Evolutionary conservation across 2,888 invertebrate genomes (phyloP).

Genomic region (Limnephilus rhombicus): DNA sequence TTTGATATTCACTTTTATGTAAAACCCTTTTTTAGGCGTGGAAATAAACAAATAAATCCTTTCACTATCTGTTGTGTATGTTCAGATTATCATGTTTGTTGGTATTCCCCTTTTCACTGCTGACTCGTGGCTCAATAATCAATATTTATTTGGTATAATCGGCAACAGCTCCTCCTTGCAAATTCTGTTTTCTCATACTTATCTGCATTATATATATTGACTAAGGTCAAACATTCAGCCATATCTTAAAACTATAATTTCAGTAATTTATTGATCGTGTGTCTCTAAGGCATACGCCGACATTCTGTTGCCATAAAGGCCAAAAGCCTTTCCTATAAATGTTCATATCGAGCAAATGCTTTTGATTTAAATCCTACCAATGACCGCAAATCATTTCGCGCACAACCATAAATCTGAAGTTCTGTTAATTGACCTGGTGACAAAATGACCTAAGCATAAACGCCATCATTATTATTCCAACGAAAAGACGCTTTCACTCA

Average conservation of each 20-base stretch:
- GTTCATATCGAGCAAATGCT: background rate
- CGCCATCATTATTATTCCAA: background rate
- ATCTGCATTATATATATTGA: background rate
- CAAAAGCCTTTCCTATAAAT: background rate
- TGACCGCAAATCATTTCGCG: background rate
- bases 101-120: background rate
- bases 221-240: too few relatives aligned
- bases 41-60: too few relatives aligned
- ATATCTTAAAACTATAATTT: too few relatives aligned
- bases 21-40: too few relatives aligned
- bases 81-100: too few relatives aligned
- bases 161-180: background rate
- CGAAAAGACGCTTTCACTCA: slow-evolving; percentile 4
- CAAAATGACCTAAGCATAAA: background rate
- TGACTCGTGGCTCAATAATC: background rate
- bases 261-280: background rate
- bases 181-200: background rate
- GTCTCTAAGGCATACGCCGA: background rate
- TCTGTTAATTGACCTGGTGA: slow-evolving; percentile 15
- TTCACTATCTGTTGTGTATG: too few relatives aligned
- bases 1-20: too few relatives aligned
- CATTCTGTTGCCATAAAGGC: background rate
- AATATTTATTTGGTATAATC: background rate
- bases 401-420: background rate
- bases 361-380: background rate